Conservation (phyloP, 2,113 vertebrate species). For the Lichenostomus cassidix region DNA sequence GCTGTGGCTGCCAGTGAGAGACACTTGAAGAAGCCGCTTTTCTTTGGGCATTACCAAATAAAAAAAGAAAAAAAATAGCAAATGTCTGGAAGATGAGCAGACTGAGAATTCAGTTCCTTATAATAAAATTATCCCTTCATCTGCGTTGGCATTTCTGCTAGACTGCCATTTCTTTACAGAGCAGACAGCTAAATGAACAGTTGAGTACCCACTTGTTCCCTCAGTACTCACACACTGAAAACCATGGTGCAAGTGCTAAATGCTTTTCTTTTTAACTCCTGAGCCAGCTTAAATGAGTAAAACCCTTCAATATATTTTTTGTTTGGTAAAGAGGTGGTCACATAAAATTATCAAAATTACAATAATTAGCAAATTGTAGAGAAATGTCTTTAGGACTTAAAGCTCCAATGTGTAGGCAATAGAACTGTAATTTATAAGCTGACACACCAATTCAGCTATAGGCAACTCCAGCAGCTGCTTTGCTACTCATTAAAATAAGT, state of each 20-base stretch:
- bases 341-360: constrained; percentile 42
- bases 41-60: not conserved
- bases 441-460: not conserved
- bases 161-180: not conserved
- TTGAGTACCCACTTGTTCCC: not conserved
- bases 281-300: not conserved
- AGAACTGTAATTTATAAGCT: constrained; percentile 19
- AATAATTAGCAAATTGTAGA: not conserved
- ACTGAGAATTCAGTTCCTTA: not conserved
- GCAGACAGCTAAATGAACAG: not conserved
- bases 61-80: not conserved
- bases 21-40: accelerated
- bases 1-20: not conserved
- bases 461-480: constrained; percentile 2
- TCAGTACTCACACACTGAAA: not conserved
- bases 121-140: not conserved
- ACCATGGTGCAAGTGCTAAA: not conserved
- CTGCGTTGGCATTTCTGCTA: not conserved
- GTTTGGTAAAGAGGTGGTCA: not conserved
- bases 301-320: not conserved
- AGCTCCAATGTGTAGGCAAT: not conserved
- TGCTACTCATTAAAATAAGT: constrained; percentile 27
- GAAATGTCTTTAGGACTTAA: not conserved
- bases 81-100: not conserved
- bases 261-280: not conserved